Evolutionary conservation across 2,888 invertebrate genomes (phyloP), one percentile per base, ranked within the genome.

Genomic region (Petrolisthes manimaculis): DNA sequence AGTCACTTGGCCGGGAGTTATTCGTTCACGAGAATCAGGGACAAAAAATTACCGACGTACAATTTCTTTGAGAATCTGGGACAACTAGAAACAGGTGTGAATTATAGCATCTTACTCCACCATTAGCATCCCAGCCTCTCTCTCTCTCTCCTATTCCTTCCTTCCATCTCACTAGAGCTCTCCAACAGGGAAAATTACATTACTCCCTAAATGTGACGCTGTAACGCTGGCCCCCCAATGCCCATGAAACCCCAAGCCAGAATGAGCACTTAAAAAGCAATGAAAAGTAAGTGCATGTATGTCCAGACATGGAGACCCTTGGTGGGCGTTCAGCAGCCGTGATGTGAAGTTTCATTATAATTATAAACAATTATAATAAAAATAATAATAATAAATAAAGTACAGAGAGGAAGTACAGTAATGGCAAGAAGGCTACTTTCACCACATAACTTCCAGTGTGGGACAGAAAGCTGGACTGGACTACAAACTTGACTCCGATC

Each of bases 1-100:
- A 56, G 86, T 86, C 86, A 86, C 75, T 86, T 86, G 86, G 81
- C 86, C 75, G 74, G 81, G 81, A 61, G 61, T 61, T 61, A 18
- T 61, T 79, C 86, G 79, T 79, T 86, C 80, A 80, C 86, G 78
- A 67, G 69, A 79, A 86, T 80, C 61, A 18, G 61, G 3, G 86
- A 86, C 71, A 86, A 86, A 80, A 55, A 86, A 55, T 56, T 80
- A 53, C 21, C 56, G 67, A 77, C 80, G 55, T 80, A 21, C 80
- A 55, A 21, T 55, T 71, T 71, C 21, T 71, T 18, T 71, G 71
- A 71, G 71, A 71, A 71, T 71, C 71, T n/a, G 21, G 71, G 71
- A 71, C 9, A 14, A 71, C 14, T 71, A n/a, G 21, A 18, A 14
- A 8, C 14, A 71, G n/a, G 14, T 71, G 71, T 71, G 71, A 71